phyloP scores from a whole-genome alignment of 2,888 invertebrate species.

The Diabrotica balteata region DNA sequence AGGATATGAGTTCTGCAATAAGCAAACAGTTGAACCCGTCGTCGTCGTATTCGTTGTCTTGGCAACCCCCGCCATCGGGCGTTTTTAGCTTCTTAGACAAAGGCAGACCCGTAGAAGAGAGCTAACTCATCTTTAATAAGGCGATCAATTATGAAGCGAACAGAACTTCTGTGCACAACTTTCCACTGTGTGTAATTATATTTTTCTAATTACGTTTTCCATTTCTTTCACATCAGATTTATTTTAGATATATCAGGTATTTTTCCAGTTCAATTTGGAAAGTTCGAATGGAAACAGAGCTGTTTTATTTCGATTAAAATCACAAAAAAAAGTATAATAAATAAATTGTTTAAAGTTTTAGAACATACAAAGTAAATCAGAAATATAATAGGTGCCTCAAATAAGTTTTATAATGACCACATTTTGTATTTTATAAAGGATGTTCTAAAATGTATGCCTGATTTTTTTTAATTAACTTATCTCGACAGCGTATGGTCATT shows the following conservation, averaged over 20 bases:
- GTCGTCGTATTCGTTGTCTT: constrained; percentile 47
- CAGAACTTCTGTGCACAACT: constrained; percentile 57
- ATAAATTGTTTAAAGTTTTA: no score
- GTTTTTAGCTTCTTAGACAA: constrained; percentile 48
- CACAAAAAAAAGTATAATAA: no score
- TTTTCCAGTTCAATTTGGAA: constrained; percentile 6
- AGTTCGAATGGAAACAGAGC: no score
- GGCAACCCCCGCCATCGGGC: constrained; percentile 51
- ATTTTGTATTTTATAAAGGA: no score
- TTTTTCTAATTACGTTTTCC: constrained; percentile 57
- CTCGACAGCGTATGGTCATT: no score
- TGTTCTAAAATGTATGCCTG: no score
- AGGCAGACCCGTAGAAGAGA: constrained; percentile 43
- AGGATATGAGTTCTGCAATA: constrained; percentile 61
- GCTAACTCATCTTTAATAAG: constrained; percentile 63
- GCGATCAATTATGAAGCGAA: constrained; percentile 61
- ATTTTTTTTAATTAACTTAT: no score
- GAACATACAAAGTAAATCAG: no score
- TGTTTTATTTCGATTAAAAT: no score
- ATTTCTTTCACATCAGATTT: constrained; percentile 46
- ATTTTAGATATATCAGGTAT: constrained; percentile 40
- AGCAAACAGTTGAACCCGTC: constrained; percentile 54
- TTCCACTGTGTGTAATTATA: constrained; percentile 57
- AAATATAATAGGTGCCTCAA: no score
- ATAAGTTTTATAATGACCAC: no score